Evolutionary conservation across 2,113 vertebrate species (phyloP), one percentile per base, ranked within the genome.

Genomic region (Xenopus laevis): DNA sequence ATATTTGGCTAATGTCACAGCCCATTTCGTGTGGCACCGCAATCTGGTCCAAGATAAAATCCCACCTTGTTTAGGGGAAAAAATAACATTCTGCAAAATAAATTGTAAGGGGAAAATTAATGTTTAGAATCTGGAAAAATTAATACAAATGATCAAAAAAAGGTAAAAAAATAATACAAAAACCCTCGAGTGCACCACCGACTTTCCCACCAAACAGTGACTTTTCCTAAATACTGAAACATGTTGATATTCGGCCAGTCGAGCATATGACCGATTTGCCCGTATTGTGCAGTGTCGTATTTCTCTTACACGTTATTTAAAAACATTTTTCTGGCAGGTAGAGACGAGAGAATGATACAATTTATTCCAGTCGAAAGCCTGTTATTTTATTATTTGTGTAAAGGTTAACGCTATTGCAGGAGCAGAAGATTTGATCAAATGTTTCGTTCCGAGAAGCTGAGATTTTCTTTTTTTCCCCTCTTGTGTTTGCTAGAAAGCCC

Each of bases 381-480:
- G 8, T 23, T 27, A 64, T 72, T 72, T 13, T 64, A 52, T 72
- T 33, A 27, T 33, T 63, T 40, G 10, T 71, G 2, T 62, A 71
- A 71, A 71, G 70, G 59, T 71, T 71, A 71, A 71, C 27, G 20
- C 45, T 71, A 33, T 52, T 11, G 59, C 50, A 46, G 58, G 73
- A 71, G 40, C 20, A 4, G 69, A 20, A 73, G 0, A 1, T 12
- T 65, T 80, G 47, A 53, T 40, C 74, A 68, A 72, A 77, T 71
- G 76, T 78, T 7, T 7, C 71, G 61, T 53, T 79, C 78, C 77
- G 72, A 57, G 73, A 78, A 18, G 20, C 55, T 0, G 67, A 44
- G 69, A 27, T 27, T 27, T 27, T 27, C 4, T 27, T 27, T 27
- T 27, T 27, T 27, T 27, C 4, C 23, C 23, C 23, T 27, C n/a